phyloP scores from a whole-genome alignment of 1,140 invertebrate genomes.

The Lordiphosa clarofinis region DNA sequence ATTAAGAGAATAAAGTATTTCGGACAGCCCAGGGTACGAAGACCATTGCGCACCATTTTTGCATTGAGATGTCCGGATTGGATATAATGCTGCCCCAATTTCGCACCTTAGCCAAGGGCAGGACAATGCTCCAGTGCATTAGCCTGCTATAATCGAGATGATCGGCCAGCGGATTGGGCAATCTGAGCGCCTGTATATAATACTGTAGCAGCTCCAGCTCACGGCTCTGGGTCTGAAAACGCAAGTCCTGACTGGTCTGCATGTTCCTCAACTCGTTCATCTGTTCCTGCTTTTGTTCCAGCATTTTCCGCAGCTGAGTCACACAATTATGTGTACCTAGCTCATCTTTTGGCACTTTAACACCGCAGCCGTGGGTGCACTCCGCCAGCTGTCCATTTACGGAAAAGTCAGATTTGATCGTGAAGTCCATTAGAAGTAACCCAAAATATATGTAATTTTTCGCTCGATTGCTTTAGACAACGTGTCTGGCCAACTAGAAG shows the following conservation, averaged over 20 bases:
- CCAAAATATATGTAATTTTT: no score
- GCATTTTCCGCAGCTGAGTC: slow-evolving; percentile 37
- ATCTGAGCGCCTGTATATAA: slow-evolving; percentile 41
- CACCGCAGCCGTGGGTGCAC: slow-evolving; percentile 43
- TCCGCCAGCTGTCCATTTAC: slow-evolving; percentile 41
- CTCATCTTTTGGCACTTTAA: slow-evolving; percentile 56
- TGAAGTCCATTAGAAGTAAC: no score
- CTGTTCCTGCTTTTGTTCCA: slow-evolving; percentile 10
- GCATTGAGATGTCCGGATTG: slow-evolving; percentile 43
- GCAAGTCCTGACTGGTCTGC: slow-evolving; percentile 20
- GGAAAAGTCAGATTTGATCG: slow-evolving; percentile 40
- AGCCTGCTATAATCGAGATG: slow-evolving; percentile 45
- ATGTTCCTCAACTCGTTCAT: slow-evolving; percentile 18
- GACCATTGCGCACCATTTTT: slow-evolving; percentile 31
- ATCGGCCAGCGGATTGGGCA: slow-evolving; percentile 47
- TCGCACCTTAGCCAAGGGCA: slow-evolving; percentile 25
- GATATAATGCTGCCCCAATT: slow-evolving; percentile 60
- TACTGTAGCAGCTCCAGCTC: slow-evolving; percentile 57
- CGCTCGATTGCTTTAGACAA: no score
- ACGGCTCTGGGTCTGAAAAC: slow-evolving; percentile 28
- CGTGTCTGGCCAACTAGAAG: no score
- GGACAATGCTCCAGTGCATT: slow-evolving; percentile 43
- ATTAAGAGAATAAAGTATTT: no score
- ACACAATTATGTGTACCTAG: slow-evolving; percentile 29
- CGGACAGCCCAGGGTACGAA: no score